phyloP scores from a whole-genome alignment of 1,140 invertebrate species.

The Ceratina japonica region DNA sequence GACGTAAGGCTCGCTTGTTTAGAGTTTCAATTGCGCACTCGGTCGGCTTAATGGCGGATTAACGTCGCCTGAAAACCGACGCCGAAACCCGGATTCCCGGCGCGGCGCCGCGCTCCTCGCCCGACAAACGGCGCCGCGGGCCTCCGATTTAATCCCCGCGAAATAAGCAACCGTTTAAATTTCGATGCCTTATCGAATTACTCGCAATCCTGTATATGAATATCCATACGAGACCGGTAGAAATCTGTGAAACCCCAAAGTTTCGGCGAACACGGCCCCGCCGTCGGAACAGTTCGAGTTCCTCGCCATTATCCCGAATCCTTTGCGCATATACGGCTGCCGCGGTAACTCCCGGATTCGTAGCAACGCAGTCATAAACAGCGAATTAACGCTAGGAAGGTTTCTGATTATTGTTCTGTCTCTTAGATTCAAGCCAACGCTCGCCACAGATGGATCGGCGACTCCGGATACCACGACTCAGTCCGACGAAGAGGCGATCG shows the following conservation, averaged over 20 bases:
- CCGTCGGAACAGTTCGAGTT: too few relatives aligned
- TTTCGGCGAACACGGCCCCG: too few relatives aligned
- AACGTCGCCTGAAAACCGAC: neutral
- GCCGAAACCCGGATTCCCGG: neutral
- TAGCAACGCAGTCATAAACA: neutral
- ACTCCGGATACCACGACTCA: slow-evolving; percentile 4
- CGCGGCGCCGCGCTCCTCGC: too few relatives aligned
- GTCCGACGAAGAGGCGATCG: slow-evolving; percentile 1
- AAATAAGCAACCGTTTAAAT: slow-evolving; percentile 11
- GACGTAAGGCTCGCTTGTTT: slow-evolving; percentile 18
- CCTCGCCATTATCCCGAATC: neutral
- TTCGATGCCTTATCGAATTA: slow-evolving; percentile 24
- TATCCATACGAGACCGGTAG: slow-evolving; percentile 11
- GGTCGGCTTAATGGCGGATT: neutral
- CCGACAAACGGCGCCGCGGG: neutral
- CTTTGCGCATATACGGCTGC: neutral
- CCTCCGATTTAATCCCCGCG: neutral
- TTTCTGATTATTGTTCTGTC: neutral
- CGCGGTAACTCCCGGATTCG: neutral
- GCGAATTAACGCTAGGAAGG: neutral
- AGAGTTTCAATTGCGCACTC: neutral
- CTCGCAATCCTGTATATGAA: slow-evolving; percentile 7
- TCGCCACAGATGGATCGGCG: slow-evolving; percentile 15
- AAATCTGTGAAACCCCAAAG: slow-evolving; percentile 2
- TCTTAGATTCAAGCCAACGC: neutral